These are phyloP conservation scores for Poecilia picta DNA, from an alignment of 2,797 vertebrate genomes.

Conservation along the genomic window DNA sequence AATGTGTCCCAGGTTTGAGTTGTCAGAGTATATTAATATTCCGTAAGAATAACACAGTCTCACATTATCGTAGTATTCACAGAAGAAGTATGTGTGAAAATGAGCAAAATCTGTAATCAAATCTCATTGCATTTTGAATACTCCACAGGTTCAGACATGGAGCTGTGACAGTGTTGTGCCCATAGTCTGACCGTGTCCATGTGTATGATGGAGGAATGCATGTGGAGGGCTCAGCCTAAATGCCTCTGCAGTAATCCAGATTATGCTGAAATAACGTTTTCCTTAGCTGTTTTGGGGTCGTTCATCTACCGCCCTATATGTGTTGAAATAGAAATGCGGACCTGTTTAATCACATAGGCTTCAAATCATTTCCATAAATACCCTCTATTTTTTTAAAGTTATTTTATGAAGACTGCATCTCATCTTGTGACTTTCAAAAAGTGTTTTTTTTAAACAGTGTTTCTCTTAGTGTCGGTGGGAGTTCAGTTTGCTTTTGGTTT, in stretches of 20 bases:
- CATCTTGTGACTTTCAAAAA: not conserved
- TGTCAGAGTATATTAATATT: not conserved
- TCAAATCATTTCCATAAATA: not conserved
- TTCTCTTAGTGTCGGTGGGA: not conserved
- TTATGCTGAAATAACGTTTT: not conserved
- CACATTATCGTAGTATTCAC: not conserved
- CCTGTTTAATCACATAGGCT: not conserved
- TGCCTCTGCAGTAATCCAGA: not conserved
- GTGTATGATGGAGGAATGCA: not conserved
- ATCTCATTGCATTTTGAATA: not conserved
- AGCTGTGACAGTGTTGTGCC: not conserved
- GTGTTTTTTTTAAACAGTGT: not conserved
- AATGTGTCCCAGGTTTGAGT: conserved; percentile 1
- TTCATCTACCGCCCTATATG: not conserved
- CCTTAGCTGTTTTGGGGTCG: not conserved
- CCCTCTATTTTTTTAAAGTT: not conserved
- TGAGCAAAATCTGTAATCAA: not conserved
- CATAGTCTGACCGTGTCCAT: not conserved
- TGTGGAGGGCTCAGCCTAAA: not conserved
- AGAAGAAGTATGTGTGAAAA: not conserved
- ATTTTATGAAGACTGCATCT: not conserved
- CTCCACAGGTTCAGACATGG: not conserved
- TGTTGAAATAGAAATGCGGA: no score
- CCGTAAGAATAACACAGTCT: not conserved
- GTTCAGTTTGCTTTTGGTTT: not conserved